phyloP scores from a whole-genome alignment of 2,888 invertebrate species.

The Drosophila paracracens region DNA sequence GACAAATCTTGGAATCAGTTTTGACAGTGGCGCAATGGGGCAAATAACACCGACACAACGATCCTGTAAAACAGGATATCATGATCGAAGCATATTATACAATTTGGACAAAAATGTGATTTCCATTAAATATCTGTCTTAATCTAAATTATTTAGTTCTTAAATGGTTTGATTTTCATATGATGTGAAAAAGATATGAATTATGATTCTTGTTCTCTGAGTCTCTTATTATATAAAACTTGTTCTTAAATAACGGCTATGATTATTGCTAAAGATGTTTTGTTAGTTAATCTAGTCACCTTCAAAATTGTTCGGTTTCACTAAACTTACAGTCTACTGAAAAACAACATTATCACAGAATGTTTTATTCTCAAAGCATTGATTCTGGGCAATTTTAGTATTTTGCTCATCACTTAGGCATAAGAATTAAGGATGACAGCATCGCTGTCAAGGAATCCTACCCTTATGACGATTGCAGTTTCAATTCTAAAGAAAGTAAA shows the following conservation, averaged over 20 bases:
- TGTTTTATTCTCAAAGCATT: conserved; percentile 9
- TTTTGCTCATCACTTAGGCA: conserved; percentile 70
- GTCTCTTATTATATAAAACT: background rate
- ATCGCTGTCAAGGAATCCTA: conserved; percentile 16
- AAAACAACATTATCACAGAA: conserved; percentile 19
- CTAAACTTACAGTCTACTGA: conserved; percentile 35
- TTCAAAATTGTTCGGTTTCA: background rate
- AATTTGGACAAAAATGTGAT: conserved; percentile 41
- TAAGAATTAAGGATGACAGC: conserved; percentile 45
- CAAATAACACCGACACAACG: conserved; percentile 67
- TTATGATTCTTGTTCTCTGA: background rate
- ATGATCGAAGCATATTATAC: conserved; percentile 38
- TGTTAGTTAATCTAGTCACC: background rate
- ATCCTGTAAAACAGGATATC: conserved; percentile 50
- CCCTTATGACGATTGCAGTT: conserved; percentile 51
- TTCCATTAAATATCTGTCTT: background rate
- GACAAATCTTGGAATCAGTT: conserved; percentile 53
- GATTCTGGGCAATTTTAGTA: conserved; percentile 59
- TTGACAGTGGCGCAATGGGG: conserved; percentile 71
- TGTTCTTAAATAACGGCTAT: background rate
- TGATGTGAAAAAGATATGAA: background rate
- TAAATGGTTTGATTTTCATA: background rate
- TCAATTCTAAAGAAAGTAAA: conserved; percentile 51
- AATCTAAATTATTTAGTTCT: background rate
- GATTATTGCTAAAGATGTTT: background rate